Base-by-base conservation (phyloP, 2,888 invertebrate genomes). In the Caenorhabditis zanzibari region DNA sequence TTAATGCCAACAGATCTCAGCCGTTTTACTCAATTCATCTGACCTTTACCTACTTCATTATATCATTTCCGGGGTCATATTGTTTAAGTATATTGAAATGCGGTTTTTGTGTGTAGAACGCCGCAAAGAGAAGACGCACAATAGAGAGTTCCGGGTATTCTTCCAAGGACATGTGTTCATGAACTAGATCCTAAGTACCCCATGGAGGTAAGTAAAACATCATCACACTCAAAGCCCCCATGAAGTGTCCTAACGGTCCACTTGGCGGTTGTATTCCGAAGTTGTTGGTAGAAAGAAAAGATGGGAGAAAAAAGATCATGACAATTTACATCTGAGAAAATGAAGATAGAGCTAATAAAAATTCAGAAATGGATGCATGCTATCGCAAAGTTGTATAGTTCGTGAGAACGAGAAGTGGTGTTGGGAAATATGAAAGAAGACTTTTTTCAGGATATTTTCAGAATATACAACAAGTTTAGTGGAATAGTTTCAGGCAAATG, bases 101-200 rank as follows among this genome's bases (percentile, higher is more conserved):
- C 35, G 28, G 47, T 47, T 47, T 19, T 52, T 2, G 32, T 28
- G 35, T 22, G 47, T 16, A 7, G 61, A 14, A 41, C 10, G 35
- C 28, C 68, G 47, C 26, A 56, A 71, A 54, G 47, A 54, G 59
- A 64, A 22, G 52, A 24, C 68, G 64, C 35, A 79, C 79, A 79
- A 79, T 71, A 64, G 79, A 79, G n/a, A n/a, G n/a, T 54, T 77
- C 44, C 19, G n/a, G 41, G 61, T 19, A 7, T 47, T 47, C 69
- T 71, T 63, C 79, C 79, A 79, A 79, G 79, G 79, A 79, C 79
- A 38, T 38, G 69, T 71, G 69, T 77, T 77, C 77, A 79, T 71
- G 64, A 71, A 79, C 79, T 79, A 79, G 79, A 71, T 79, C 52
- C 38, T 79, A 64, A 71, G 79, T 79, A 52, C 71, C 79, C n/a